These are phyloP conservation scores for Balanococcus diminutus DNA, from an alignment of 2,888 invertebrate species.

Conservation along the genomic window DNA sequence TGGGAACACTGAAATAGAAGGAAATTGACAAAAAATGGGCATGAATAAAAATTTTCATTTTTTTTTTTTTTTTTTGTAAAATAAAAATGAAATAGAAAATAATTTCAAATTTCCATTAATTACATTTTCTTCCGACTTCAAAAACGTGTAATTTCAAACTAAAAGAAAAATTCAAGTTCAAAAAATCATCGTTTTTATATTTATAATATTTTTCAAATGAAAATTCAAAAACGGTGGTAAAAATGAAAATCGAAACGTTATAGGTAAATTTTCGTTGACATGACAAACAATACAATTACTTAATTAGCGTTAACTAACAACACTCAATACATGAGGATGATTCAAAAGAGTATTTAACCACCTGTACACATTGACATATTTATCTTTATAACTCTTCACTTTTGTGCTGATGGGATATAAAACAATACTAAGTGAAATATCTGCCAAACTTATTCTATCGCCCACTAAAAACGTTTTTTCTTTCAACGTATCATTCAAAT, in stretches of 20 bases:
- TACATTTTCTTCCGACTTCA: too few species aligned
- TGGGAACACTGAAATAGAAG: neutral
- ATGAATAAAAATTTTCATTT: neutral
- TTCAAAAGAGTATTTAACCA: slow-evolving; percentile 43
- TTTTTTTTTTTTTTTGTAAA: neutral
- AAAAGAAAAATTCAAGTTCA: neutral
- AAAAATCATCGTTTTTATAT: neutral
- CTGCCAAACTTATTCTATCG: slow-evolving; percentile 63
- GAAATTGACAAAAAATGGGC: neutral
- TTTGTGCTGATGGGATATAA: slow-evolving; percentile 56
- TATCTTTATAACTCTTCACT: neutral
- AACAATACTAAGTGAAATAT: slow-evolving; percentile 61
- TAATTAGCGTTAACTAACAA: neutral
- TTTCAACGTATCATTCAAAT: slow-evolving; percentile 60
- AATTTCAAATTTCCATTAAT: too few species aligned
- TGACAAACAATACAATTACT: neutral
- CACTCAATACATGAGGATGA: slow-evolving; percentile 10
- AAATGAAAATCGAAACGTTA: neutral
- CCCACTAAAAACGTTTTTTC: slow-evolving; percentile 62
- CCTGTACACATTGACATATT: slow-evolving; percentile 19
- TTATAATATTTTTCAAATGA: neutral
- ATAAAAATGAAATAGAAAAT: neutral
- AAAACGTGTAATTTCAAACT: too few species aligned
- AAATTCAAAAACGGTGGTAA: neutral
- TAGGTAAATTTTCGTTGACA: neutral